Evolutionary conservation across 2,113 vertebrate species (phyloP).

Genomic region (Lepus americanus): DNA sequence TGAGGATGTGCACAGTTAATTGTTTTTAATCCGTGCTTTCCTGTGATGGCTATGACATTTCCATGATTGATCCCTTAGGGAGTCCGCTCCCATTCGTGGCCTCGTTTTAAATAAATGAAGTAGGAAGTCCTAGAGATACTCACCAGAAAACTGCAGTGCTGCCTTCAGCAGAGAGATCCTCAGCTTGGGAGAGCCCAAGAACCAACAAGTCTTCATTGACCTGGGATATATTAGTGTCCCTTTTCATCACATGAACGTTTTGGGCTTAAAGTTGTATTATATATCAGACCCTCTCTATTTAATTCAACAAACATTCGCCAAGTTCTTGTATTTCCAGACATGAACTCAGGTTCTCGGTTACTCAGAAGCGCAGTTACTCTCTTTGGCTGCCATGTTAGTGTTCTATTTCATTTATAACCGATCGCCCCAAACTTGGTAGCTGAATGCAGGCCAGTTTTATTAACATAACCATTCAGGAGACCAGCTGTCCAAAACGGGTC

Average conservation of each 20-base stretch:
- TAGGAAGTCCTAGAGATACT: not conserved
- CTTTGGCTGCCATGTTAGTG: not conserved
- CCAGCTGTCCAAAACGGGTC: not conserved
- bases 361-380: not conserved
- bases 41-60: not conserved
- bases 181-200: not conserved
- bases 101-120: not conserved
- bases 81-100: too few species aligned
- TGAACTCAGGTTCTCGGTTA: slow-evolving; percentile 4
- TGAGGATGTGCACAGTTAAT: not conserved
- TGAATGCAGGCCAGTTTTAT: not conserved
- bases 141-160: not conserved
- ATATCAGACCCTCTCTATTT: not conserved
- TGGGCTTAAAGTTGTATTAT: not conserved
- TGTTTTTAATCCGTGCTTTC: not conserved
- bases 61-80: not conserved
- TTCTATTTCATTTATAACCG: slow-evolving; percentile 16
- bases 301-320: not conserved
- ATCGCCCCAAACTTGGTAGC: not conserved
- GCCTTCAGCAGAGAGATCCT: not conserved
- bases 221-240: not conserved
- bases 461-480: not conserved
- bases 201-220: not conserved
- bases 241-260: not conserved
- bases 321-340: not conserved